Evolutionary conservation across 1,140 invertebrate genomes (phyloP), one percentile per base, ranked within the genome.

Genomic region (Phenacoccus solenopsis): DNA sequence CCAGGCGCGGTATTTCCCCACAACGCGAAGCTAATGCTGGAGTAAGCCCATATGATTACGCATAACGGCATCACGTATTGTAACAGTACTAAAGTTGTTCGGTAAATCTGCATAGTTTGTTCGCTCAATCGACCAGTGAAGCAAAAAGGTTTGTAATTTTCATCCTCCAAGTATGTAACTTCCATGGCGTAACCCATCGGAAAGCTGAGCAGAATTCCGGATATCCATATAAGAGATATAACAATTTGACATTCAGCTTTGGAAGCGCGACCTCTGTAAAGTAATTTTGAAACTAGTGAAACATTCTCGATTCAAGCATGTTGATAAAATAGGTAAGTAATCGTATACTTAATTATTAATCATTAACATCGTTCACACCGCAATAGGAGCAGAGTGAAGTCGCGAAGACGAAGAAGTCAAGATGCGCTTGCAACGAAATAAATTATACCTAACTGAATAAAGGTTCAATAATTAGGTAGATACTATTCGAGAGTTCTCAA

Each of bases 1-100:
- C 82, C 82, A 0, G 83, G 83, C 7, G 80, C 77, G 12, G 77
- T 77, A 0, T 78, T 74, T n/a, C 80, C 79, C 81, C 81, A 83
- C 13, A 84, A 78, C 20, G 78, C 75, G 35, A 77, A 75, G 1
- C 77, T 79, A 72, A 84, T 83, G 20, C 79, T 74, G 13, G 75
- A 74, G 73, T 85, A 84, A 1, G 81, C 81, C 70, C 78, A 80
- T 28, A 76, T 79, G 28, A 85, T 84, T 24, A 84, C 77, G 10
- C 78, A 70, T 27, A 84, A 75, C 0, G 84, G 83, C 20, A 83
- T 73, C 24, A 83, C 76, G 74, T 84, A 85, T 74, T 84, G 83
- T 0, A 83, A 70, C 0, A 78, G 71, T 0, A 84, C 78, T 27
- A 83, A 75, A 0, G 77, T 68, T 13, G 74, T 74, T 0, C 73